Percentiles rank a stretch among this genome's conserved stretches.
Evolutionary conservation across 2,797 vertebrate species (phyloP).

Genomic region (Geotrypetes seraphini): DNA sequence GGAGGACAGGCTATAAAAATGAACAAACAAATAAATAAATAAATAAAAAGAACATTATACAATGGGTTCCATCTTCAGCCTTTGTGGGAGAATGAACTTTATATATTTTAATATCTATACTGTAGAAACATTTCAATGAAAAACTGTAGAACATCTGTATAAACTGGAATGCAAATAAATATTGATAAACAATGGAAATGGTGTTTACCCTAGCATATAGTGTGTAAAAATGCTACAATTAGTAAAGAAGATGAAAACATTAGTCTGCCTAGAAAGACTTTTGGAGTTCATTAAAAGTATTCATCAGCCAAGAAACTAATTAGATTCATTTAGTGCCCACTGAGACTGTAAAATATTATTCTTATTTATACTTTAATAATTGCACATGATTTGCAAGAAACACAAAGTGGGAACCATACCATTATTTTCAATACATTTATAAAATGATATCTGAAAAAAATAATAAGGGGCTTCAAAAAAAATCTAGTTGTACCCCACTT

Average conservation of each 20-base stretch:
- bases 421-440: not conserved
- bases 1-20: too few species aligned
- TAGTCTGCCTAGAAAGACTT: not conserved
- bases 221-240: not conserved
- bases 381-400: not conserved
- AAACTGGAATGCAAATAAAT: too few species aligned
- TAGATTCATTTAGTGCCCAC: conserved; percentile 3
- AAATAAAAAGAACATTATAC: too few species aligned
- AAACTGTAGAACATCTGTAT: too few species aligned
- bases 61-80: too few species aligned
- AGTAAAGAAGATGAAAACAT: not conserved
- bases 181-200: conserved; percentile 13
- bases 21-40: too few species aligned
- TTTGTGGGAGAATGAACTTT: too few species aligned
- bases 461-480: not conserved
- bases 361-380: not conserved
- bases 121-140: too few species aligned
- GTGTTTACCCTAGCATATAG: conserved; percentile 5
- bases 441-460: fast-evolving
- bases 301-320: conserved; percentile 8
- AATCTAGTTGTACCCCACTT: not conserved
- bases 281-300: not conserved
- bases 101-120: too few species aligned
- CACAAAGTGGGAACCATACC: fast-evolving
- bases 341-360: not conserved